Percentiles rank a stretch among this genome's conserved stretches.
phyloP scores from a whole-genome alignment of 2,797 vertebrate species.

The Poecilia velifera region DNA sequence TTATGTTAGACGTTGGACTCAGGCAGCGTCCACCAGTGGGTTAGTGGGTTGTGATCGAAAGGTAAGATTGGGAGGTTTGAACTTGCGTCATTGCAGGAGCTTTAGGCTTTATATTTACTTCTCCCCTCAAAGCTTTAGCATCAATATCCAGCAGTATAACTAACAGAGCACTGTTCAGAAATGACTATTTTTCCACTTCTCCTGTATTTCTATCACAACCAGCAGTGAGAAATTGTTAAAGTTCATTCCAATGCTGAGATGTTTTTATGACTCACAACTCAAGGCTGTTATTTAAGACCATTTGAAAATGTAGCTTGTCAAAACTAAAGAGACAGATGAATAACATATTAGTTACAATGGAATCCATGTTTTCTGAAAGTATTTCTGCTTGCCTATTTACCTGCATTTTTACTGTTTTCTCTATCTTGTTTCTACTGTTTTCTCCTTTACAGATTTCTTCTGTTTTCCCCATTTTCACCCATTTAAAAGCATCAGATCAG shows the following conservation, averaged over 20 bases:
- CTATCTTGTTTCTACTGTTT: background rate
- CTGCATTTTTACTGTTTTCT: background rate
- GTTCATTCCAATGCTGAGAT: background rate
- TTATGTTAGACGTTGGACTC: slow-evolving; percentile 48
- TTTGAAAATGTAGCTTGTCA: background rate
- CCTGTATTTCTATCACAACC: background rate
- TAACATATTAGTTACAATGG: background rate
- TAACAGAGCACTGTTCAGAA: background rate
- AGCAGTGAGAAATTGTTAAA: background rate
- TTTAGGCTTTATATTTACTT: slow-evolving; percentile 15
- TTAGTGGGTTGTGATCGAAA: slow-evolving; percentile 47
- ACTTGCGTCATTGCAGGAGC: slow-evolving; percentile 19
- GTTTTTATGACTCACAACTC: background rate
- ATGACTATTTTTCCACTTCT: background rate
- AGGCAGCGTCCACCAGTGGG: slow-evolving; percentile 31
- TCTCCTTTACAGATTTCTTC: background rate
- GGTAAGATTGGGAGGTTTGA: slow-evolving; percentile 38
- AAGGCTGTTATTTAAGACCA: background rate
- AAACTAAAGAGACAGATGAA: background rate
- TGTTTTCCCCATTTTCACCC: background rate
- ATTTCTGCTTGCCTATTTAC: background rate
- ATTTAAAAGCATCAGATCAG: background rate
- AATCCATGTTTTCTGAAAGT: background rate
- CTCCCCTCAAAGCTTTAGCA: background rate
- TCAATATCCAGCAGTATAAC: slow-evolving; percentile 4